Base-by-base conservation (phyloP, 2,797 vertebrate genomes). In the Syngnathus rostellatus region DNA sequence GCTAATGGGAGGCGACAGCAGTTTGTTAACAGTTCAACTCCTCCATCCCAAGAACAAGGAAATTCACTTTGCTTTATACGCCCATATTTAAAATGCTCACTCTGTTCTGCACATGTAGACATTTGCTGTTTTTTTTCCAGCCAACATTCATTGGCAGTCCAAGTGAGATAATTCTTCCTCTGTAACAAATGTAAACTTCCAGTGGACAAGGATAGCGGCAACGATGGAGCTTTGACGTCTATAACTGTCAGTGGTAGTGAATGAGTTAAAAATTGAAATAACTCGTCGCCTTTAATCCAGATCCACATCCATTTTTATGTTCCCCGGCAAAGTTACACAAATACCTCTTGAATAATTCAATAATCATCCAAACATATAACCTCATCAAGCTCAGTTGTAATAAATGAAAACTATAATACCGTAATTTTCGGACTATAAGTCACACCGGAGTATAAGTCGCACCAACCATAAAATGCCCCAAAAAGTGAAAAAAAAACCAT, bases 41-140 rank as follows among this genome's bases (percentile, higher is more conserved):
- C 70, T 45, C 48, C 67, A 68, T 69, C 63, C 70, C 61, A 81
- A 81, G 79, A 83, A 87, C 80, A 86, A 73, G 80, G 63, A 81
- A 80, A 79, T 71, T 66, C 79, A 82, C 80, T 86, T 81, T 63
- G 70, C 72, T 72, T 72, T 68, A 66, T 66, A 70, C 64, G 62
- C 72, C 69, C 75, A 65, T 69, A 66, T 81, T 85, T 77, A 63
- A 66, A 79, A 68, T 9, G 65, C 65, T 75, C 77, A 68, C 74
- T 77, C 63, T 77, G 80, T 85, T 76, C 81, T 73, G 58, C 66
- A 37, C 77, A 75, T 25, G 64, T 75, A 76, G 65, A 72, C 68
- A 65, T 40, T 62, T 73, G 68, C 66, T 62, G 72, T 68, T 62
- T 70, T 68, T 68, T 25, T 64, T 23, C 25, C 64, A 21, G 39